Percentiles rank a stretch among this genome's conserved stretches.
Evolutionary conservation across 2,888 invertebrate genomes (phyloP).

Genomic region (Adineta ricciae): DNA sequence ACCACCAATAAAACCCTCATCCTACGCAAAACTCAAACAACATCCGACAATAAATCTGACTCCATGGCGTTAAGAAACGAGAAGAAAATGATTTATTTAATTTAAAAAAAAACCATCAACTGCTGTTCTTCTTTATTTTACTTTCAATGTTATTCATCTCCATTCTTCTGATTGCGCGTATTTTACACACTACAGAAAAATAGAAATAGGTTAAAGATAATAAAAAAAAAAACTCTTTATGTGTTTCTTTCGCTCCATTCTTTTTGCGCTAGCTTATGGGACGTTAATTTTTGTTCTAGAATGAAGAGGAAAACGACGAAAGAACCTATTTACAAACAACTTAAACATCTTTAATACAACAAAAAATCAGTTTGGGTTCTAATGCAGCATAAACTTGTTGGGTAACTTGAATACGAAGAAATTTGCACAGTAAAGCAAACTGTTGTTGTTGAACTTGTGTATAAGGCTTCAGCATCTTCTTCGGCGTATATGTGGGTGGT

Average conservation of each 20-base stretch:
- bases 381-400: background rate
- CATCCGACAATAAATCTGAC: background rate
- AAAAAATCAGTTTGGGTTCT: background rate
- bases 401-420: background rate
- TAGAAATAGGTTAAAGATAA: background rate
- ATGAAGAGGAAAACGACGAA: background rate
- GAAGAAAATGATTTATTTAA: background rate
- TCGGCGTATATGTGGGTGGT: background rate
- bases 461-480: conserved; percentile 17
- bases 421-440: background rate
- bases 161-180: background rate
- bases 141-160: background rate
- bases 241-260: background rate
- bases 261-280: background rate
- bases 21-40: background rate
- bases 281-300: background rate
- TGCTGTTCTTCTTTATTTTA: background rate
- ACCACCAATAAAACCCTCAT: background rate
- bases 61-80: background rate
- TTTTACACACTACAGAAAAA: background rate
- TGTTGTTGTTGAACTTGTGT: conserved; percentile 3
- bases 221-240: background rate
- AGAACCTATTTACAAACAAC: background rate
- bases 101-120: background rate
- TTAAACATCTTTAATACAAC: background rate